Percentiles rank a stretch among this genome's conserved stretches.
These are phyloP conservation scores for Ptychodera flava DNA, from an alignment of 35 echinoderm and acorn worm genomes.

Conservation along the genomic window DNA sequence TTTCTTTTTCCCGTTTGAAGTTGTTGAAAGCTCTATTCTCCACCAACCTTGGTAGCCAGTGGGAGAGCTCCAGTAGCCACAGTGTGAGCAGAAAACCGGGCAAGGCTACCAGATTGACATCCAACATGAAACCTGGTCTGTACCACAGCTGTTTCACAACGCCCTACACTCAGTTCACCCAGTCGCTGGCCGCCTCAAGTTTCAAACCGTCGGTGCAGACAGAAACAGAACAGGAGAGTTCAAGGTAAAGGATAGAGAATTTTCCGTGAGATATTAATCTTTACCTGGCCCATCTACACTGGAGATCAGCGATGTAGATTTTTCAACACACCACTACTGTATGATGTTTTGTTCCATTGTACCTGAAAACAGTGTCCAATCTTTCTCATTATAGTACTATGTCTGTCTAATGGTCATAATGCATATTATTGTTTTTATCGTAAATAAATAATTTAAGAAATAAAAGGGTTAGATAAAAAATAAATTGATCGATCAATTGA, in stretches of 20 bases:
- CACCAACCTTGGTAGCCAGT: conserved; percentile 80
- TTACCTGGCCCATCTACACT: too few relatives aligned
- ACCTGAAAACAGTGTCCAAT: too few relatives aligned
- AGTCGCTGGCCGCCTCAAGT: conserved; percentile 50
- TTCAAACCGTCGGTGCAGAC: conserved; percentile 60
- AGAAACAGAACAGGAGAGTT: conserved; percentile 47
- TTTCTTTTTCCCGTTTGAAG: conserved; percentile 21
- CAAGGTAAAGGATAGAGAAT: conserved; percentile 9
- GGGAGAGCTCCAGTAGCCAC: conserved; percentile 48
- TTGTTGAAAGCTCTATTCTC: conserved; percentile 87
- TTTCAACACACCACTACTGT: too few relatives aligned
- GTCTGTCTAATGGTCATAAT: too few relatives aligned
- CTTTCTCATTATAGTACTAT: too few relatives aligned
- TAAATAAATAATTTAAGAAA: too few relatives aligned
- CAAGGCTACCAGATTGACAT: conserved; percentile 83
- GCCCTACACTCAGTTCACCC: conserved; percentile 94
- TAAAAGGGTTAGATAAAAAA: too few relatives aligned
- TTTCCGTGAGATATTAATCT: too few relatives aligned
- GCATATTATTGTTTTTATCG: too few relatives aligned
- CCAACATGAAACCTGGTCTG: conserved; percentile 78
- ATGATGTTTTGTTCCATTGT: too few relatives aligned
- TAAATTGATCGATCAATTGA: too few relatives aligned
- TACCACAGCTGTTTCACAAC: conserved; percentile 93
- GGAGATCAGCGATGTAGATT: too few relatives aligned
- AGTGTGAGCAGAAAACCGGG: conserved; percentile 53